phyloP scores from a whole-genome alignment of 2,113 vertebrate species.

The Otis tarda region DNA sequence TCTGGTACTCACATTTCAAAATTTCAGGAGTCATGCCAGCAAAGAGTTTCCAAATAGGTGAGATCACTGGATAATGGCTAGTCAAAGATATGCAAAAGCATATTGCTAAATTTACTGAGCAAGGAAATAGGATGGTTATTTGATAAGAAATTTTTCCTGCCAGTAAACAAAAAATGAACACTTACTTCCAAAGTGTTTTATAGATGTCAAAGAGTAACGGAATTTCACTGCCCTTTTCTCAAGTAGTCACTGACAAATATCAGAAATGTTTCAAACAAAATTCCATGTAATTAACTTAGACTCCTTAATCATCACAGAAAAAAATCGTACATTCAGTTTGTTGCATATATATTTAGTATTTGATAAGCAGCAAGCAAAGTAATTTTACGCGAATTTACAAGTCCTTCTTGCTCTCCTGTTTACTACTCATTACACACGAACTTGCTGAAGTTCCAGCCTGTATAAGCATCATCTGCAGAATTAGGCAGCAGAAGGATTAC shows the following conservation, averaged over 20 bases:
- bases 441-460: neutral
- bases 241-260: neutral
- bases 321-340: neutral
- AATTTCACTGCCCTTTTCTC: neutral
- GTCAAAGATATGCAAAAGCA: neutral
- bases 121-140: neutral
- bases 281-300: neutral
- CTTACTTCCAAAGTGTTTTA: neutral
- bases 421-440: neutral
- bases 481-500: neutral
- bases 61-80: neutral
- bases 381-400: neutral
- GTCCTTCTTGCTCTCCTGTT: neutral
- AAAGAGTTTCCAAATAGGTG: neutral
- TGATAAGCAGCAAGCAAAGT: neutral
- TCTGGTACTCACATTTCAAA: neutral
- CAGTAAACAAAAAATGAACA: neutral
- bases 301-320: neutral
- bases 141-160: neutral
- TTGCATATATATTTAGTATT: neutral
- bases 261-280: neutral
- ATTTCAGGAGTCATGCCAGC: neutral
- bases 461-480: neutral
- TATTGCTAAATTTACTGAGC: neutral
- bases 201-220: neutral